A percentile compares a stretch with the other conserved stretches of the same genome.
Evolutionary conservation across 2,113 vertebrate genomes (phyloP).

Genomic region (Verasper variegatus): DNA sequence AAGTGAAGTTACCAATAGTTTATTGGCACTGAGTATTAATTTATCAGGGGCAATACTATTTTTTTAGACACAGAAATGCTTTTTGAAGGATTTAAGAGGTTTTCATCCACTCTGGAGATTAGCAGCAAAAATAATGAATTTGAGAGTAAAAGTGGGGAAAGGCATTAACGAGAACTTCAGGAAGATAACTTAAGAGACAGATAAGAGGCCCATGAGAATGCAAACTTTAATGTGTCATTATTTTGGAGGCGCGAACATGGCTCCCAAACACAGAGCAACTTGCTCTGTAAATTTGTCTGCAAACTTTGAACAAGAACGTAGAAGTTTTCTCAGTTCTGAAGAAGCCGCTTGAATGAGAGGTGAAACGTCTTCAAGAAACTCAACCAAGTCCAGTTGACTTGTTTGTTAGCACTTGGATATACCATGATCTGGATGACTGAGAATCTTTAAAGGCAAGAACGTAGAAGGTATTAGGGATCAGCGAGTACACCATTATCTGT

Average conservation of each 20-base stretch:
- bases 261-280: constrained; percentile 11
- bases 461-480: too few relatives aligned
- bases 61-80: constrained; percentile 66
- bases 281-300: constrained; percentile 38
- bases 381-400: too few relatives aligned
- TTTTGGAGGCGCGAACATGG: constrained; percentile 58
- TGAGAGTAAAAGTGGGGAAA: constrained; percentile 73
- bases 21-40: constrained; percentile 76
- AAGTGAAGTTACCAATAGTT: constrained; percentile 74
- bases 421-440: too few relatives aligned
- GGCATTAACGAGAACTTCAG: constrained; percentile 75
- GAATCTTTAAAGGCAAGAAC: too few relatives aligned
- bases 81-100: constrained; percentile 71
- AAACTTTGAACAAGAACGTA: background rate
- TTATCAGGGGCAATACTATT: constrained; percentile 73
- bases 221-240: constrained; percentile 69
- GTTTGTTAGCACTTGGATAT: too few relatives aligned
- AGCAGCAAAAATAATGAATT: constrained; percentile 80
- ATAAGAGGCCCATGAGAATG: constrained; percentile 70
- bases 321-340: too few relatives aligned
- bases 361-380: too few relatives aligned
- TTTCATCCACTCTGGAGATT: constrained; percentile 80
- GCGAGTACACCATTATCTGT: too few relatives aligned
- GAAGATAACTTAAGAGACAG: constrained; percentile 68
- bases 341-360: too few relatives aligned